Evolutionary conservation across 2,888 invertebrate species (phyloP), one percentile per base, ranked within the genome.

Genomic region (Scrobipalpa atriplicella): DNA sequence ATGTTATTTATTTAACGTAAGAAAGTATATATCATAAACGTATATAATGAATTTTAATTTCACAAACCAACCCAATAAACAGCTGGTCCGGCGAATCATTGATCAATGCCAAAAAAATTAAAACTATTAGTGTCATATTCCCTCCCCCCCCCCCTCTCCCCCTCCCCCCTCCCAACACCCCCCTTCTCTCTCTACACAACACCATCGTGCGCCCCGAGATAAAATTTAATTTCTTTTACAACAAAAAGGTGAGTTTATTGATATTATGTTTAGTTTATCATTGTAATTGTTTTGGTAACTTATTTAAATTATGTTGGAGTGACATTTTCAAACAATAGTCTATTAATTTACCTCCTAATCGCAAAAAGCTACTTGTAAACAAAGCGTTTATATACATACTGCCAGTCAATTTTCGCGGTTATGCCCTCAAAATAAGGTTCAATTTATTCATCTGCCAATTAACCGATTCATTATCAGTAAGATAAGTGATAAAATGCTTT

Each of bases 361-460:
- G 13, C 29, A 6, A 21, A 54, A 29, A 56, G 13, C 21, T 21
- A 56, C 54, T 21, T 21, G 54, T 56, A 56, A 56, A 56, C 54
- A 56, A 56, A 56, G 21, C 13, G 19, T 1, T 19, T 13, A 56
- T 29, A 10, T 29, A 56, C 3, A 11, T 10, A 11, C 19, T 39
- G 61, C 11, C 10, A 61, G 41, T 41, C 61, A n/a, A 61, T 41
- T 61, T 9, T 61, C 61, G 13, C 61, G 39, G 39, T 60, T 60
- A 61, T 19, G 19, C 11, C 18, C 6, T 38, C 8, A 41, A 9
- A 19, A 41, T 61, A 61, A 61, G 41, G 39, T 39, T 41, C 13
- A 41, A 19, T 16, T 10, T 41, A 0, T 38, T 18, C 1, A 13
- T 16, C 29, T 8, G n/a, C 38, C n/a, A 13, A 36, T 38, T 38